These are phyloP conservation scores for Liposcelis brunnea DNA, from an alignment of 2,888 invertebrate species.

Conservation along the genomic window DNA sequence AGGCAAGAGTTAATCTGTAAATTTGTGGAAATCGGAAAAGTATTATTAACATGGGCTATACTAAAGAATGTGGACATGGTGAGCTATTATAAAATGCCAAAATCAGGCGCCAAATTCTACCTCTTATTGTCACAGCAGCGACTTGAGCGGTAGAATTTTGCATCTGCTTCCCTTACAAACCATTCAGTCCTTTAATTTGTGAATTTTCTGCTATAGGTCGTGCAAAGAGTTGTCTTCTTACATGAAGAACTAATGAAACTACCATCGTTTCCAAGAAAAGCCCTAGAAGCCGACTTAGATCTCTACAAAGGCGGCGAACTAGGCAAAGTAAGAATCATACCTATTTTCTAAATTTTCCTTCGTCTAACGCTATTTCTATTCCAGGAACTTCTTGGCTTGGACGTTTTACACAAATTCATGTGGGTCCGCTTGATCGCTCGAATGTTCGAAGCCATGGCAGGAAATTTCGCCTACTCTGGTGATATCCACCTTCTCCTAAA, in stretches of 20 bases:
- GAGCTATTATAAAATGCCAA: too few relatives aligned
- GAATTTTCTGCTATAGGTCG: constrained; percentile 63
- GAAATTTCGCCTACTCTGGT: constrained; percentile 89
- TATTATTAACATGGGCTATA: constrained; percentile 78
- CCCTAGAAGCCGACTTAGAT: constrained; percentile 89
- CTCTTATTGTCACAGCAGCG: too few relatives aligned
- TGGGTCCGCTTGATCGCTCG: constrained; percentile 93
- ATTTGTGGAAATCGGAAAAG: constrained; percentile 95
- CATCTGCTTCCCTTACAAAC: too few relatives aligned
- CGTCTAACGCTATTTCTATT: too few relatives aligned
- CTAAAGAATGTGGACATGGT: constrained; percentile 84
- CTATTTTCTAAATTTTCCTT: too few relatives aligned
- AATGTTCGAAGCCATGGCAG: constrained; percentile 97
- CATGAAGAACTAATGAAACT: constrained; percentile 98
- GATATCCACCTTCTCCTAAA: constrained; percentile 96
- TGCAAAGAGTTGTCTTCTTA: constrained; percentile 92
- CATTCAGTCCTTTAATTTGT: too few relatives aligned
- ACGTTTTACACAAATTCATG: constrained; percentile 95
- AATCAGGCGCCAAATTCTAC: too few relatives aligned
- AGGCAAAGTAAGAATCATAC: constrained; percentile 47
- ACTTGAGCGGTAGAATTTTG: too few relatives aligned
- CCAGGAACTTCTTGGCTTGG: constrained; percentile 73
- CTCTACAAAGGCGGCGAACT: constrained; percentile 77
- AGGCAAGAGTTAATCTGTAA: constrained; percentile 81
- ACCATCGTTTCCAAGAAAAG: constrained; percentile 95